A percentile compares a stretch with the other conserved stretches of the same genome.
Conservation (phyloP, 2,113 vertebrate genomes). For the Clarias macrocephalus region DNA sequence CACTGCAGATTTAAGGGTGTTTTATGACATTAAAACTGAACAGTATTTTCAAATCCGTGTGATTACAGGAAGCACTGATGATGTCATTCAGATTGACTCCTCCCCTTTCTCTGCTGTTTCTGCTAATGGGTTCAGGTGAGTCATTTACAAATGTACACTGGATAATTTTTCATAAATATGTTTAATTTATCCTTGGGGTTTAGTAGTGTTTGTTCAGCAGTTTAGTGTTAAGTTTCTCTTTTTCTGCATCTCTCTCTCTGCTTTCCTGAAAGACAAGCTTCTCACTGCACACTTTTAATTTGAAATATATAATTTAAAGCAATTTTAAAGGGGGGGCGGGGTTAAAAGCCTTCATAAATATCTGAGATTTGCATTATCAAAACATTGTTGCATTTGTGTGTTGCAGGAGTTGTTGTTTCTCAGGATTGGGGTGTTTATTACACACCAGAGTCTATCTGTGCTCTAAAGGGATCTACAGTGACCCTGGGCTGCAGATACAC, state of each 20-base stretch:
- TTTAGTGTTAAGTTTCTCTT: neutral
- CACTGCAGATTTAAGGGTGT: neutral
- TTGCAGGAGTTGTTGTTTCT: slow-evolving; percentile 1
- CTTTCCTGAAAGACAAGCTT: too few relatives aligned
- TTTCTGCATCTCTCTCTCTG: neutral
- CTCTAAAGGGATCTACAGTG: slow-evolving; percentile 34
- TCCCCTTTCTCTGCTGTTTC: slow-evolving; percentile 10
- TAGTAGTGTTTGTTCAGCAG: neutral
- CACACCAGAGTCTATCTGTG: neutral
- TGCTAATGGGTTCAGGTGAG: slow-evolving; percentile 33
- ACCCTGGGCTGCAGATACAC: neutral
- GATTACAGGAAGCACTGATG: neutral
- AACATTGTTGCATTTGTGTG: neutral
- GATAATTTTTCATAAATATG: too few relatives aligned
- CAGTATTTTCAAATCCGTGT: neutral
- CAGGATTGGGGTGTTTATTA: neutral
- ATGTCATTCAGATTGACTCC: slow-evolving; percentile 10
- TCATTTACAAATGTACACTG: neutral
- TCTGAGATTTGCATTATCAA: neutral
- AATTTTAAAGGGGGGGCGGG: too few relatives aligned
- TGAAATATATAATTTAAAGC: too few relatives aligned
- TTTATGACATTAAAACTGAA: neutral
- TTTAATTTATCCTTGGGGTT: neutral
- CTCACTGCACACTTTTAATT: too few relatives aligned
- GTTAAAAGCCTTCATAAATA: neutral